Conservation (phyloP, 2,888 invertebrate genomes). For the Timema podura region DNA sequence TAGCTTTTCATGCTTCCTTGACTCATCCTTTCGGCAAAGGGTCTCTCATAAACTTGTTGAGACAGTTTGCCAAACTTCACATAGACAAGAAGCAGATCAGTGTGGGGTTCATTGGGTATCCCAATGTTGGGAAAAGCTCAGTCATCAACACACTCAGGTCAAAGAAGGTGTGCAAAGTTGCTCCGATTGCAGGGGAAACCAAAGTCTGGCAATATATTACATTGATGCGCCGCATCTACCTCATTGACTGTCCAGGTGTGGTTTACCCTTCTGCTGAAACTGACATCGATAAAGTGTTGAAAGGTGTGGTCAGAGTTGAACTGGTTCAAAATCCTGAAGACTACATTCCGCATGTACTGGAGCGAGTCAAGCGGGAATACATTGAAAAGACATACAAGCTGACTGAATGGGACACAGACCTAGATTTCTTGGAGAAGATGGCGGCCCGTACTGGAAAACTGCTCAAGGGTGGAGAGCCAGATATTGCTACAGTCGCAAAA, state of each 20-base stretch:
- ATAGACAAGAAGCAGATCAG: slow-evolving; percentile 97
- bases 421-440: slow-evolving; percentile 88
- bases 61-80: slow-evolving; percentile 94
- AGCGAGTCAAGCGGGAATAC: slow-evolving; percentile 85
- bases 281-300: slow-evolving; percentile 90
- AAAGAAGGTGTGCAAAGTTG: slow-evolving; percentile 97
- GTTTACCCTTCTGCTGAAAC: slow-evolving; percentile 96
- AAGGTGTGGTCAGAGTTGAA: slow-evolving; percentile 97
- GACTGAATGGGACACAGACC: slow-evolving; percentile 70
- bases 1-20: slow-evolving; percentile 98
- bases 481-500: slow-evolving; percentile 79
- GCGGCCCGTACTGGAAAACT: slow-evolving; percentile 85
- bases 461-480: slow-evolving; percentile 95
- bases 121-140: slow-evolving; percentile 98
- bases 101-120: slow-evolving; percentile 98
- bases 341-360: slow-evolving; percentile 81
- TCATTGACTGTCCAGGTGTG: slow-evolving; percentile 98
- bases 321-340: slow-evolving; percentile 91
- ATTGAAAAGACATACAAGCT: slow-evolving; percentile 87
- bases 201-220: slow-evolving; percentile 99
- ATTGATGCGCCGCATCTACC: slow-evolving; percentile 91
- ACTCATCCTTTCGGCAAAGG: slow-evolving; percentile 99
- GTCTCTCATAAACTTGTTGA: slow-evolving; percentile 88
- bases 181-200: slow-evolving; percentile 96
- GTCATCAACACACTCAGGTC: slow-evolving; percentile 93